A percentile compares a stretch with the other conserved stretches of the same genome.
Conservation (phyloP, 2,113 vertebrate species). For the Orientallactaga bullata region DNA sequence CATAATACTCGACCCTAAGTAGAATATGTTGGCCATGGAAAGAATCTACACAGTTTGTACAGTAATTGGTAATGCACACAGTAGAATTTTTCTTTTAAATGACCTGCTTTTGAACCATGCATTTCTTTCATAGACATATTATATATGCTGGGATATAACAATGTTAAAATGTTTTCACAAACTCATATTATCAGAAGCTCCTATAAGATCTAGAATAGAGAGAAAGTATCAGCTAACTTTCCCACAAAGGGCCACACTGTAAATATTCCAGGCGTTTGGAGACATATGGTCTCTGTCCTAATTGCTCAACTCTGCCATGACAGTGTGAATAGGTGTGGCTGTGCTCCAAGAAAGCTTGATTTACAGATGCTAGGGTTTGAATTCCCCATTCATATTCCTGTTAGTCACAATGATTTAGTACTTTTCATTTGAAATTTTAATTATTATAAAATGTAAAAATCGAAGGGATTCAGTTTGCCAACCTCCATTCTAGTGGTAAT, state of each 20-base stretch:
- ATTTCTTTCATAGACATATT: slow-evolving; percentile 2
- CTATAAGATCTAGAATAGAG: background rate
- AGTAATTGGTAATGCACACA: background rate
- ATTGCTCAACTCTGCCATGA: background rate
- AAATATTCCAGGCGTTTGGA: background rate
- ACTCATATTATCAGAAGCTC: background rate
- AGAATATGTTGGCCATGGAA: background rate
- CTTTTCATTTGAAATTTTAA: slow-evolving; percentile 34
- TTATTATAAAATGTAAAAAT: background rate
- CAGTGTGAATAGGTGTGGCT: background rate
- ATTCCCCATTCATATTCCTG: background rate
- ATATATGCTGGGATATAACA: background rate
- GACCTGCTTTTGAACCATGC: background rate
- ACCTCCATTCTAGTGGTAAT: background rate
- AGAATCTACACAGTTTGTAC: background rate
- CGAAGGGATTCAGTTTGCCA: background rate
- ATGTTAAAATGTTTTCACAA: background rate
- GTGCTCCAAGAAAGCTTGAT: slow-evolving; percentile 16
- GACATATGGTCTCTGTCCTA: background rate
- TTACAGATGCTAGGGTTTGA: slow-evolving; percentile 10
- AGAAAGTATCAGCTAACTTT: background rate
- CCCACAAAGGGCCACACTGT: background rate
- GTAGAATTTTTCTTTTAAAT: background rate
- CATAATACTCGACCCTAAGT: background rate
- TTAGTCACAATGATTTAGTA: background rate